A percentile compares a stretch with the other conserved stretches of the same genome.
phyloP scores from a whole-genome alignment of 1,140 invertebrate species.

The Ephestia elutella region DNA sequence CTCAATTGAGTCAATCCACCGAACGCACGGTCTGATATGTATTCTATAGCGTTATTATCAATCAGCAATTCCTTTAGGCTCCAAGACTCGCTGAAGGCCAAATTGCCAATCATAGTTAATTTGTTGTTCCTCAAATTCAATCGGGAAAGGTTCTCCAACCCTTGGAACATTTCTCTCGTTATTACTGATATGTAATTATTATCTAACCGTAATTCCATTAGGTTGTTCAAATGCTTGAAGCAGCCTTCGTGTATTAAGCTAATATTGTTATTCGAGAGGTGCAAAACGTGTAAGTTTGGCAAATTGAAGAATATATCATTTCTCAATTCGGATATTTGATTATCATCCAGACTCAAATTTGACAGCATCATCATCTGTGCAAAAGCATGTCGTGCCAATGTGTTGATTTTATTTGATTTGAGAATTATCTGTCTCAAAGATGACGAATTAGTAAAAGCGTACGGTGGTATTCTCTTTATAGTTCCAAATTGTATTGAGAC shows the following conservation, averaged over 20 bases:
- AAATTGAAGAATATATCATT: constrained; percentile 82
- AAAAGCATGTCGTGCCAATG: constrained; percentile 80
- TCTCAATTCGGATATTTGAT: constrained; percentile 81
- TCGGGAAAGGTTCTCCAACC: constrained; percentile 78
- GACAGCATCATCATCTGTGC: constrained; percentile 79
- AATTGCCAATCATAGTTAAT: constrained; percentile 82
- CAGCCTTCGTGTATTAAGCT: constrained; percentile 83
- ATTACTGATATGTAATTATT: constrained; percentile 81
- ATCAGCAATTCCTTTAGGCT: constrained; percentile 82
- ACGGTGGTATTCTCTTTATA: constrained; percentile 79
- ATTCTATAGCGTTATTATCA: constrained; percentile 79
- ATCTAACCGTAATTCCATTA: constrained; percentile 81
- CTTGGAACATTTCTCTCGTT: constrained; percentile 81
- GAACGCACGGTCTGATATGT: constrained; percentile 81
- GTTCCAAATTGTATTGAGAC: constrained; percentile 81
- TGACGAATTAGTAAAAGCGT: constrained; percentile 82
- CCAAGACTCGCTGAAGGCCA: constrained; percentile 83
- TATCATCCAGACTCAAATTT: constrained; percentile 81
- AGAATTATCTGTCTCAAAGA: constrained; percentile 80
- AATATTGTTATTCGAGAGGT: constrained; percentile 82
- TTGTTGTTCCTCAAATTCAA: constrained; percentile 82
- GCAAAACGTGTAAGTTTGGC: constrained; percentile 78
- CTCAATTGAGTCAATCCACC: constrained; percentile 80
- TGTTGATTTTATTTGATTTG: constrained; percentile 79
- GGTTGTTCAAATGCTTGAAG: constrained; percentile 79